phyloP scores from a whole-genome alignment of 2,113 vertebrate genomes.

The Polyodon spathula region DNA sequence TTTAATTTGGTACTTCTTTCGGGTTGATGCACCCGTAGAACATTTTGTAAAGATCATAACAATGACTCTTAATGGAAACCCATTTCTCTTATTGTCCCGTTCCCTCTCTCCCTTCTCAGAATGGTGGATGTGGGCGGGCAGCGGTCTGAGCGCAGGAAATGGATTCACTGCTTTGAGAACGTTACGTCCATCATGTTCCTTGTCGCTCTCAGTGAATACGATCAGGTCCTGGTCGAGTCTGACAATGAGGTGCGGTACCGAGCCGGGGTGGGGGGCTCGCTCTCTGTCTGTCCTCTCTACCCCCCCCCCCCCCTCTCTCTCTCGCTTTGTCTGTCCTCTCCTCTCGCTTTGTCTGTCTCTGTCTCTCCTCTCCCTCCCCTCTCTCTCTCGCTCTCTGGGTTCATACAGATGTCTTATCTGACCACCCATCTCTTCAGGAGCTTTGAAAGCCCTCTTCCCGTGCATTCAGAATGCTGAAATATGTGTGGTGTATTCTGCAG shows the following conservation, averaged over 20 bases:
- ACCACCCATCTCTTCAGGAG: background rate
- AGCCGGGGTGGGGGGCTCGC: background rate
- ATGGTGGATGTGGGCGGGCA: slow-evolving; percentile 98
- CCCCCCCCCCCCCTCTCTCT: background rate
- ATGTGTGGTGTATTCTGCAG: no score
- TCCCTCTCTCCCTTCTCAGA: slow-evolving; percentile 41
- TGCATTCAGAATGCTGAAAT: no score
- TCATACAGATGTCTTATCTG: background rate
- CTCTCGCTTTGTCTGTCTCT: background rate
- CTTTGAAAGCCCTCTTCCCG: background rate
- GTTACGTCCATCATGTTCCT: slow-evolving; percentile 99
- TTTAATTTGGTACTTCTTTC: no score
- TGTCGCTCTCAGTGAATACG: slow-evolving; percentile 95
- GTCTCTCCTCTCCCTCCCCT: background rate
- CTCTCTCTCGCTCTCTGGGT: background rate
- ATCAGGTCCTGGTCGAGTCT: slow-evolving; percentile 97
- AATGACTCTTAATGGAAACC: background rate
- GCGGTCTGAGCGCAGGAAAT: slow-evolving; percentile 94
- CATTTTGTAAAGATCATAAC: background rate
- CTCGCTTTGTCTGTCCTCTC: background rate
- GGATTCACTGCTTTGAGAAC: slow-evolving; percentile 99
- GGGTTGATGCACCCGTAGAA: background rate
- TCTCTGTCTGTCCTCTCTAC: background rate
- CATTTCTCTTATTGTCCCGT: background rate
- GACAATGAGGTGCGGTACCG: slow-evolving; percentile 81